Conservation (phyloP, 2,888 invertebrate genomes). For the Oeneis ivallda region DNA sequence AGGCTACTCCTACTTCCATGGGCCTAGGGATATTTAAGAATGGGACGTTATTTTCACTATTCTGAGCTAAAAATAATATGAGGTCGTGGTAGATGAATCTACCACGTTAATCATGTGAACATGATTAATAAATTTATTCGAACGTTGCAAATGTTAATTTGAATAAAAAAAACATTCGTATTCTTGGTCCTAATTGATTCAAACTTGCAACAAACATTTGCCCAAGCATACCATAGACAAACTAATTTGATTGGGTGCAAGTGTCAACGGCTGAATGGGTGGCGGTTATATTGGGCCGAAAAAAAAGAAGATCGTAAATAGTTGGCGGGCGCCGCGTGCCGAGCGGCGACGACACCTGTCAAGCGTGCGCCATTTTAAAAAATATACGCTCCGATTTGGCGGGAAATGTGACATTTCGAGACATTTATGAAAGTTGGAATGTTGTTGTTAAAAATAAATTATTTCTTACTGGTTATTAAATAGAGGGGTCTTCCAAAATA, state of each 20-base stretch:
- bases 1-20: too few relatives aligned
- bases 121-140: too few relatives aligned
- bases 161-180: background rate
- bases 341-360: conserved; percentile 46
- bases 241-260: conserved; percentile 44
- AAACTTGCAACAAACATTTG: conserved; percentile 32
- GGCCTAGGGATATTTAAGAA: too few relatives aligned
- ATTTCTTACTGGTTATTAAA: too few relatives aligned
- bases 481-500: too few relatives aligned
- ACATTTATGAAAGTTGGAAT: background rate
- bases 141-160: too few relatives aligned
- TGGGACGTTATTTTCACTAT: too few relatives aligned
- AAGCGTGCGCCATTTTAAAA: conserved; percentile 45
- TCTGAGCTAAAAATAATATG: too few relatives aligned
- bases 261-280: conserved; percentile 56
- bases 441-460: too few relatives aligned
- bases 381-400: conserved; percentile 35
- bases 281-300: conserved; percentile 58
- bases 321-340: conserved; percentile 48
- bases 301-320: conserved; percentile 53
- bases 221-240: conserved; percentile 36
- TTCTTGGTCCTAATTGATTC: too few relatives aligned
- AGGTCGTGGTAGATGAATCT: too few relatives aligned
- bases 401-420: conserved; percentile 35
- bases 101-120: too few relatives aligned